A percentile compares a stretch with the other conserved stretches of the same genome.
phyloP scores from a whole-genome alignment of 2,888 invertebrate species.

The Thyatira batis region DNA sequence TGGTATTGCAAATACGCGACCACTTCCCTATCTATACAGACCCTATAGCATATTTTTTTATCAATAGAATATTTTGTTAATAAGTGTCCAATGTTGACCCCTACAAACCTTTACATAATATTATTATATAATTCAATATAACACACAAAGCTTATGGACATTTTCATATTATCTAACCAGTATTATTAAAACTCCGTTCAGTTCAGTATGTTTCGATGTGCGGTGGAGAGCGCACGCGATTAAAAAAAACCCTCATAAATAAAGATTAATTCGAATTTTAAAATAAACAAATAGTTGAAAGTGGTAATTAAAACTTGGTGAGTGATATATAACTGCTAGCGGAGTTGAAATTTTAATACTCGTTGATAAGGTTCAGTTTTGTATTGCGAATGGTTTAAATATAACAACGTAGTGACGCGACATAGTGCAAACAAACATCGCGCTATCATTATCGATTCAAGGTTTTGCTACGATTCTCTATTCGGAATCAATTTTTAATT shows the following conservation, averaged over 20 bases:
- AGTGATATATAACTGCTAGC: neutral
- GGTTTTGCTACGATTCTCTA: neutral
- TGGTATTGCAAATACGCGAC: no score
- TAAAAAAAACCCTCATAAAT: neutral
- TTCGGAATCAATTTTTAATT: neutral
- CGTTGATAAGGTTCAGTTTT: neutral
- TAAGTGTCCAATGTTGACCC: no score
- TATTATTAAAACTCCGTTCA: constrained; percentile 16
- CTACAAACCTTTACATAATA: neutral
- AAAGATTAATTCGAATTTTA: neutral
- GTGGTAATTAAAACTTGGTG: neutral
- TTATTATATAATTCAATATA: neutral
- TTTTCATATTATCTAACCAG: constrained; percentile 17
- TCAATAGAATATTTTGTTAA: no score
- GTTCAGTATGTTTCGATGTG: constrained; percentile 8
- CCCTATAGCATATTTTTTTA: no score
- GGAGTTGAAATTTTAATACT: neutral
- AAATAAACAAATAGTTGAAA: neutral
- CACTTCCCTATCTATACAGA: no score
- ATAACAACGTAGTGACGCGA: neutral
- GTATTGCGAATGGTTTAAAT: neutral
- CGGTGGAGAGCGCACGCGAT: constrained; percentile 12
- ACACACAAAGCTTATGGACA: neutral
- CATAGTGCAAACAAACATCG: neutral
- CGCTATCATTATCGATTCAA: neutral